Conservation (phyloP, 2,797 vertebrate species). For the Spizella passerina region DNA sequence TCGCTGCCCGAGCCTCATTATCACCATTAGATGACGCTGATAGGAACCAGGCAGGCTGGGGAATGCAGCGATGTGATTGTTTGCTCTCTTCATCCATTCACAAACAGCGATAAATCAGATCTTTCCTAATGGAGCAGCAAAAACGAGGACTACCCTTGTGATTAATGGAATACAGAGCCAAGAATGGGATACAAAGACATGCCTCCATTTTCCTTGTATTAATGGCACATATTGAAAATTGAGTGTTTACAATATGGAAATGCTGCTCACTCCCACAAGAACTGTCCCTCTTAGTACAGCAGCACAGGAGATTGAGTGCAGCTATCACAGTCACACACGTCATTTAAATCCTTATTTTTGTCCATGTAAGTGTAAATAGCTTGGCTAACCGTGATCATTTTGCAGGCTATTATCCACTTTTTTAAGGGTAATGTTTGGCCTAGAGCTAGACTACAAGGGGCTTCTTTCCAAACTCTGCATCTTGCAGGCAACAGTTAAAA, state of each 20-base stretch:
- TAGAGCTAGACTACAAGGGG: background rate
- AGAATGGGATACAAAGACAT: background rate
- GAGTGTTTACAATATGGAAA: background rate
- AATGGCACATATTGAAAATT: background rate
- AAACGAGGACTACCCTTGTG: background rate
- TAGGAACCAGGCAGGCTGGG: background rate
- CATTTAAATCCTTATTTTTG: background rate
- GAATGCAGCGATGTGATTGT: fast-evolving
- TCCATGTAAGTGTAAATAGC: background rate
- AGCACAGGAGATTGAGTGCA: background rate
- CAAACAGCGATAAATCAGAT: background rate
- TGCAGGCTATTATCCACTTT: background rate
- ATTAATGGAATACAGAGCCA: background rate
- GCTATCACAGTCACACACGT: background rate
- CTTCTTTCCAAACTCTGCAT: background rate
- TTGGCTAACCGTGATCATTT: background rate
- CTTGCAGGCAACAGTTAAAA: background rate
- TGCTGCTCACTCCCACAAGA: background rate
- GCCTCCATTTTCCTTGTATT: background rate
- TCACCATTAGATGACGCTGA: background rate
- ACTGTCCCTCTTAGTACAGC: background rate
- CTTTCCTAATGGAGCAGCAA: background rate
- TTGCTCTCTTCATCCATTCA: background rate
- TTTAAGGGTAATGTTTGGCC: background rate
- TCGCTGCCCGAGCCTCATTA: background rate